Evolutionary conservation across 1,140 invertebrate genomes (phyloP).

Genomic region (Pentalonia nigronervosa): DNA sequence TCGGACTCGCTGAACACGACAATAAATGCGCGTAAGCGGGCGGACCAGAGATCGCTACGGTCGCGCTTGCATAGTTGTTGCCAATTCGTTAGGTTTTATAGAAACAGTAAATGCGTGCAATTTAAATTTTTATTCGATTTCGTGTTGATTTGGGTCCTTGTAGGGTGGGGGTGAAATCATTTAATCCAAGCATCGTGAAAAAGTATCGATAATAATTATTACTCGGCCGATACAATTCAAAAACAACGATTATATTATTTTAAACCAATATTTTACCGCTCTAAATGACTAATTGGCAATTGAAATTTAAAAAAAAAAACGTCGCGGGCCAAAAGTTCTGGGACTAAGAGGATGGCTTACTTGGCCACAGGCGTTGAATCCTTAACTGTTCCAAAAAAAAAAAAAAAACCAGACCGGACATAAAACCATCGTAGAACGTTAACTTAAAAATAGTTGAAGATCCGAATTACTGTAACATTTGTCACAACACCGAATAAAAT

Average conservation of each 20-base stretch:
- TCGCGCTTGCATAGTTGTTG: neutral
- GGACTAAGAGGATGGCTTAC: neutral
- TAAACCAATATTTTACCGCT: neutral
- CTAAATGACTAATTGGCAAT: neutral
- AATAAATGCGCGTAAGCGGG: too few species aligned
- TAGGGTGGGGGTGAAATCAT: too few species aligned
- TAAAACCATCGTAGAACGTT: neutral
- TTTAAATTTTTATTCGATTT: neutral
- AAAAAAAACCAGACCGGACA: neutral
- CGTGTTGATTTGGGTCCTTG: neutral
- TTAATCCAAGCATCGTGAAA: too few species aligned
- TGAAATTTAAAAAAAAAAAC: neutral
- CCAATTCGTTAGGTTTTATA: neutral
- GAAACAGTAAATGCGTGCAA: neutral
- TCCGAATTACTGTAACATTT: neutral
- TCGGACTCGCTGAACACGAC: neutral
- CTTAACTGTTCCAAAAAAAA: neutral
- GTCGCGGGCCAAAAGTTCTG: neutral
- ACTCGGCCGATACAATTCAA: neutral
- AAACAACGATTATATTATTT: neutral
- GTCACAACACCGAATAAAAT: neutral
- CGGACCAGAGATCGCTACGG: neutral
- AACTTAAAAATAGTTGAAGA: neutral
- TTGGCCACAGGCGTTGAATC: neutral
- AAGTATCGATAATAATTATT: neutral